Evolutionary conservation across 1,140 invertebrate species (phyloP).

Genomic region (Ridgeia piscesae): DNA sequence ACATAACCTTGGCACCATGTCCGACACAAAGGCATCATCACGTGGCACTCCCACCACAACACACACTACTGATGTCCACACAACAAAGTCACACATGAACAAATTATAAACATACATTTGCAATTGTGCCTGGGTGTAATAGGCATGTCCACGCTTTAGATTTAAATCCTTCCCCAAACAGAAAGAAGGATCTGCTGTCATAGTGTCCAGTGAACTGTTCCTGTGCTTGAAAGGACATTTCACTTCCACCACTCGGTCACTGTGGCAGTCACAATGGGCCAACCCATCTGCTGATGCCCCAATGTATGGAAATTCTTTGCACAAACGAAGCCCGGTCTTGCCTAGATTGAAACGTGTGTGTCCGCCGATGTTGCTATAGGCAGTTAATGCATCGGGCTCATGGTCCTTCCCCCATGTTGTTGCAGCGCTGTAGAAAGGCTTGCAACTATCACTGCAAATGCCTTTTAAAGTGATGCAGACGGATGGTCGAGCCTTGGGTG

Average conservation of each 20-base stretch:
- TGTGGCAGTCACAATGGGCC: constrained; percentile 16
- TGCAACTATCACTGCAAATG: no score
- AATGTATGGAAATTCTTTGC: constrained; percentile 10
- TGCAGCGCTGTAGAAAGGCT: no score
- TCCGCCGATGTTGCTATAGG: neutral
- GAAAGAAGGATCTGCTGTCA: constrained; percentile 15
- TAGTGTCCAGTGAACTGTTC: neutral
- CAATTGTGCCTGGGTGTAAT: constrained; percentile 1
- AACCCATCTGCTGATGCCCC: neutral
- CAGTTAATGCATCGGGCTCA: neutral
- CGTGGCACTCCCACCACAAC: no score
- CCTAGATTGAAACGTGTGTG: neutral
- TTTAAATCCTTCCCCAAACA: constrained; percentile 17
- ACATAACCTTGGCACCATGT: no score
- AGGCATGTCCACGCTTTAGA: neutral
- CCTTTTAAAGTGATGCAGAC: no score
- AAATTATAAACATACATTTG: constrained; percentile 11
- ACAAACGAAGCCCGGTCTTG: constrained; percentile 1
- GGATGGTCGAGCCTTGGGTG: neutral
- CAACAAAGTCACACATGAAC: neutral
- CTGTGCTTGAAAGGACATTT: constrained; percentile 8
- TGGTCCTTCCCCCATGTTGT: neutral
- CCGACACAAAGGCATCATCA: no score
- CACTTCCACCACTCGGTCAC: constrained; percentile 14
- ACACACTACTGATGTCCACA: no score